Evolutionary conservation across 1,140 invertebrate genomes (phyloP), one percentile per base, ranked within the genome.

Genomic region (Drosophila willistoni): DNA sequence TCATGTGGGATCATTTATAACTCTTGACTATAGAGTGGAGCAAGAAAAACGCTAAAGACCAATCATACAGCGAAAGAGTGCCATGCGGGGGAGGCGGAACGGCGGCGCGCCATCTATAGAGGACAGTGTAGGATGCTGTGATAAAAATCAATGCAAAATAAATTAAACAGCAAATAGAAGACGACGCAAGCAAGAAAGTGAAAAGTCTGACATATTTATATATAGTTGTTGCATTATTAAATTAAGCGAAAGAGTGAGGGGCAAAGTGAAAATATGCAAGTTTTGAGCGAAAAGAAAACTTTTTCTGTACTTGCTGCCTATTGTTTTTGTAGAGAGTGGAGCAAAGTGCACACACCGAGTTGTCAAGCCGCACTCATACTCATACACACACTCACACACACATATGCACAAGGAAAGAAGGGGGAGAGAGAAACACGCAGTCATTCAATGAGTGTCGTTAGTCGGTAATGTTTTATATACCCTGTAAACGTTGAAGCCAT

Each of bases 121-220:
- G 17, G 17, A 63, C 7, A 59, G 34, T 61, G 65, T 44, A 47
- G 62, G 74, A 77, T 65, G 68, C 74, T 77, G 68, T 42, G 66
- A 86, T 81, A 76, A 86, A 86, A 86, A 86, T 86, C 82, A 86
- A 86, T 86, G 83, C 72, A 86, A 86, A 83, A 73, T 76, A 71
- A 77, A 79, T 82, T 79, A 82, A 68, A 64, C 57, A 68, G 62
- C 29, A 42, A 66, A 25, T 25, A 25, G 56, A 57, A 55, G 61
- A 62, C 34, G 56, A 54, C 42, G 61, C 19, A 59, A 60, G 57
- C 36, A 64, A 71, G 79, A 87, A 82, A 86, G 83, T 83, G 44
- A 79, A 79, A 82, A 75, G 71, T 36, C 13, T 44, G 34, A 68
- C 73, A 77, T 67, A 71, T 67, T 66, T 64, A 59, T 67, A 29